Evolutionary conservation across 2,797 vertebrate genomes (phyloP).

Genomic region (Syngnathus acus): DNA sequence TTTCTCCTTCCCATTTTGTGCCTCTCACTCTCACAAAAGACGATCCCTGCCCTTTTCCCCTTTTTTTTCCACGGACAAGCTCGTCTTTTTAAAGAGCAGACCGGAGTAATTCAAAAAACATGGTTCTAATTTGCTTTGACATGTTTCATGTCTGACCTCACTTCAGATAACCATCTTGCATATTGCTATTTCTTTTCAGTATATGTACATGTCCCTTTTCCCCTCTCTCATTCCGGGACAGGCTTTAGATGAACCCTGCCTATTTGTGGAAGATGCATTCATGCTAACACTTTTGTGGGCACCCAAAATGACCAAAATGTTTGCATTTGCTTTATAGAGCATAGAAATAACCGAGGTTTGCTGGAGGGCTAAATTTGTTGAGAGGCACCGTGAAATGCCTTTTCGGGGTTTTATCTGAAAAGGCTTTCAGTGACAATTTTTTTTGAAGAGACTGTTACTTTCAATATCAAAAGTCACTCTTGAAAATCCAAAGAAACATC

Average conservation of each 20-base stretch:
- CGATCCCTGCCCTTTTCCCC: slow-evolving; percentile 27
- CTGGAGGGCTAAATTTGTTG: slow-evolving; percentile 26
- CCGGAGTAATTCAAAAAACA: slow-evolving; percentile 74
- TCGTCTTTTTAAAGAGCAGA: slow-evolving; percentile 56
- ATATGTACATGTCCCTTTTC: slow-evolving; percentile 38
- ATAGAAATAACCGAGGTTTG: slow-evolving; percentile 42
- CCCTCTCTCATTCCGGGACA: slow-evolving; percentile 32
- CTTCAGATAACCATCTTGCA: slow-evolving; percentile 75
- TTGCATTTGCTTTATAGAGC: slow-evolving; percentile 56
- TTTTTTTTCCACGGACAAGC: slow-evolving; percentile 28
- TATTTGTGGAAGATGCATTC: slow-evolving; percentile 53
- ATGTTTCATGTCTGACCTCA: slow-evolving; percentile 78
- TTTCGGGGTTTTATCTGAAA: slow-evolving; percentile 29
- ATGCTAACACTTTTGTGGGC: slow-evolving; percentile 50
- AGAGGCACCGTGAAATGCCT: slow-evolving; percentile 19
- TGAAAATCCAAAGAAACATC: slow-evolving; percentile 11
- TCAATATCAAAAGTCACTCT: background rate
- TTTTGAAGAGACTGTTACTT: slow-evolving; percentile 10
- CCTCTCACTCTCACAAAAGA: slow-evolving; percentile 26
- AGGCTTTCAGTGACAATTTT: slow-evolving; percentile 21
- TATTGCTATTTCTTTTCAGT: slow-evolving; percentile 38
- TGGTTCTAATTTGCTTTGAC: slow-evolving; percentile 78
- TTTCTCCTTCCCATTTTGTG: slow-evolving; percentile 12
- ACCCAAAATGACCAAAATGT: slow-evolving; percentile 50
- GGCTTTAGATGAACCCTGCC: slow-evolving; percentile 50